Evolutionary conservation across 2,888 invertebrate genomes (phyloP), one percentile per base, ranked within the genome.

Genomic region (Drosophila vallismaia): DNA sequence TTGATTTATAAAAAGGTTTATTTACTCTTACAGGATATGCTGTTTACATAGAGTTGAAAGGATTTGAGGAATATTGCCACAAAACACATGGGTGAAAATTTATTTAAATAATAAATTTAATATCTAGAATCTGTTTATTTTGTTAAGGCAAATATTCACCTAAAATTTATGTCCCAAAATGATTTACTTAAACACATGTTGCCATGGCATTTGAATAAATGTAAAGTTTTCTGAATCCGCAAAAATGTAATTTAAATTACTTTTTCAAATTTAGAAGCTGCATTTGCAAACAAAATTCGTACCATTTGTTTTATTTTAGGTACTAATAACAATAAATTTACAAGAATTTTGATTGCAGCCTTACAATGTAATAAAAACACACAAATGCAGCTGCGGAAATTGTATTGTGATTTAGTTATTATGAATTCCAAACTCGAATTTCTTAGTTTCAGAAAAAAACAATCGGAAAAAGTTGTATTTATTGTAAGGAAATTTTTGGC

Each of bases 321-420:
- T 9, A 3, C 3, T 19, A 26, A 12, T 9, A 40, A 58, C 5
- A 14, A 14, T 31, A 7, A 5, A 31, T 40, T n/a, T 3, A 7
- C 8, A 9, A n/a, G 4, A 6, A 31, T 19, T 46, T 6, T 36
- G 14, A 58, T 55, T 12, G 5, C 12, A 2, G 24, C 14, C 3
- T 10, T 38, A 38, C 59, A 58, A 46, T 8, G 46, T 19, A 46
- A 7, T n/a, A n/a, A 31, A 28, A 5, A 12, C 9, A 31, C 26
- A 26, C 12, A 36, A n/a, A 3, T 12, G 24, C 12, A 38, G n/a
- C n/a, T 8, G 29, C 6, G 12, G 4, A 7, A 58, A 48, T n/a
- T 46, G 24, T 29, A 58, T 60, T 10, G 12, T n/a, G 38, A 58
- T 46, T 38, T 48, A 48, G 46, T 40, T 36, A 26, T 6, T 29